These are phyloP conservation scores for Ictalurus furcatus DNA, from an alignment of 2,113 vertebrate genomes.

Conservation along the genomic window DNA sequence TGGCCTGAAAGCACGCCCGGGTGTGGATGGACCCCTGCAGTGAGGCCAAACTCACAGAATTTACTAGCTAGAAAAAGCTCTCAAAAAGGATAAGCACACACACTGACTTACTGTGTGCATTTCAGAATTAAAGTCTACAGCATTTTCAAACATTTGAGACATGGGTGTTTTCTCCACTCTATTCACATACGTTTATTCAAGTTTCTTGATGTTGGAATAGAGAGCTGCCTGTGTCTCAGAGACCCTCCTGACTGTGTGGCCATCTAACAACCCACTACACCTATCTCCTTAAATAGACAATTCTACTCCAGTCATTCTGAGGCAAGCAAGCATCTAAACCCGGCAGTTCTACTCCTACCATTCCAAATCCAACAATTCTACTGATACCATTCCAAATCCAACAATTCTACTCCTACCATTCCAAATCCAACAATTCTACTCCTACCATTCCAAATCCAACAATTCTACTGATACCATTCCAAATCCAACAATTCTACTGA, in stretches of 20 bases:
- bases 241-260: neutral
- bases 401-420: neutral
- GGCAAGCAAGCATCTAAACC: no score
- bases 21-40: slow-evolving; percentile 62
- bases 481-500: no score
- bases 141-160: neutral
- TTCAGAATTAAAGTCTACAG: neutral
- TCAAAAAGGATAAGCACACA: slow-evolving; percentile 24
- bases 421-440: neutral
- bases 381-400: neutral
- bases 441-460: neutral
- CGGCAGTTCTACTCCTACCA: neutral
- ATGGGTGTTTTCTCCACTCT: neutral
- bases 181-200: neutral
- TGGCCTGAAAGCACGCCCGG: slow-evolving; percentile 68
- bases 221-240: neutral
- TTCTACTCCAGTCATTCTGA: neutral
- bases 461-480: no score
- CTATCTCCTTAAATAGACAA: neutral
- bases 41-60: slow-evolving; percentile 49
- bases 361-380: no score
- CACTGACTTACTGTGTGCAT: neutral
- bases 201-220: neutral
- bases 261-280: neutral
- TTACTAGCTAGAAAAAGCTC: slow-evolving; percentile 39